phyloP scores from a whole-genome alignment of 2,113 vertebrate genomes.

The Vanacampus margaritifer region DNA sequence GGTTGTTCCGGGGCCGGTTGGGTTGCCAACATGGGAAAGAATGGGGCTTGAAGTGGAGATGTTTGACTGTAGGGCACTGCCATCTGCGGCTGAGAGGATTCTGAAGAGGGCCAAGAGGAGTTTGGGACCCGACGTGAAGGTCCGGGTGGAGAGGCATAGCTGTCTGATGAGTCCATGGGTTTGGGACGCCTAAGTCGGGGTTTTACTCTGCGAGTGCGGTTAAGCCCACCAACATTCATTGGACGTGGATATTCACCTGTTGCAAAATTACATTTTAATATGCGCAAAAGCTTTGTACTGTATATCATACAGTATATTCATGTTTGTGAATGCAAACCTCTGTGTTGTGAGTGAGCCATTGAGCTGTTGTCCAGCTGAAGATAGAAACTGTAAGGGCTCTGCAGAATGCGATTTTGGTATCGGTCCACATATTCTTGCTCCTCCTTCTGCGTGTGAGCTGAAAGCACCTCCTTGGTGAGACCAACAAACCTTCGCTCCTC shows the following conservation, averaged over 20 bases:
- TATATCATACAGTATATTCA: not conserved
- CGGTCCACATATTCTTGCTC: slow-evolving; percentile 84
- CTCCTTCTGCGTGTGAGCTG: slow-evolving; percentile 86
- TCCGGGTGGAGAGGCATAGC: slow-evolving; percentile 46
- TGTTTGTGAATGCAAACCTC: slow-evolving; percentile 59
- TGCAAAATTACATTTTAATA: not conserved
- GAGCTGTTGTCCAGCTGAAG: slow-evolving; percentile 76
- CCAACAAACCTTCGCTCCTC: slow-evolving; percentile 73
- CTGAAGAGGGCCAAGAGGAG: slow-evolving; percentile 66
- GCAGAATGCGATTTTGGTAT: slow-evolving; percentile 78
- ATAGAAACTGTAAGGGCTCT: slow-evolving; percentile 80
- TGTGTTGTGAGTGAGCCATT: slow-evolving; percentile 69
- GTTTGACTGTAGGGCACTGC: slow-evolving; percentile 43
- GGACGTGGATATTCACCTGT: slow-evolving; percentile 64
- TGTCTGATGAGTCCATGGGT: slow-evolving; percentile 62
- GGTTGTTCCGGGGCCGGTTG: slow-evolving; percentile 33
- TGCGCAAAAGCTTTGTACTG: not conserved
- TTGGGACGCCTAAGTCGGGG: slow-evolving; percentile 76
- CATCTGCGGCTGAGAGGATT: slow-evolving; percentile 58
- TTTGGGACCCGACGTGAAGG: slow-evolving; percentile 36
- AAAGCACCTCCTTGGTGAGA: slow-evolving; percentile 81
- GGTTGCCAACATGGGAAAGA: slow-evolving; percentile 43
- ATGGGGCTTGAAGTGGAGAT: slow-evolving; percentile 54
- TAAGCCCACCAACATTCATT: slow-evolving; percentile 51
- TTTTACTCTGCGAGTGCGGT: slow-evolving; percentile 67